phyloP scores from a whole-genome alignment of 2,888 invertebrate genomes.

The Eledone cirrhosa region DNA sequence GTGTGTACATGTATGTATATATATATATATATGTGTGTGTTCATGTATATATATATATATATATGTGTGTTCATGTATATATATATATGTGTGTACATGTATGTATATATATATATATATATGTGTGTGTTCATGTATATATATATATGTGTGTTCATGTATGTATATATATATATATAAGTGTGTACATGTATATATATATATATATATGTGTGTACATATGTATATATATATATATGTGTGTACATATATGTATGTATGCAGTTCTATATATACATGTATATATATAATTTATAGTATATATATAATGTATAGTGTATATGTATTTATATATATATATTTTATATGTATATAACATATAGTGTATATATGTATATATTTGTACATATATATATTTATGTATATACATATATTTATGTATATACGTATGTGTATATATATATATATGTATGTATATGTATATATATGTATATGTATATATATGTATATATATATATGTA shows the following conservation, averaged over 20 bases:
- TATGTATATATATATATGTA: constrained; percentile 6
- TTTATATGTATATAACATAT: background rate
- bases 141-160: too few species aligned
- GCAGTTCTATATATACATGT: background rate
- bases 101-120: too few species aligned
- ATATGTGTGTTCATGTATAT: too few species aligned
- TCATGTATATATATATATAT: too few species aligned
- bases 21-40: constrained; percentile 18
- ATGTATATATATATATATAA: too few species aligned
- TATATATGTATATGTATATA: constrained; percentile 1
- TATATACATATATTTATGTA: background rate
- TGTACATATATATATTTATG: background rate
- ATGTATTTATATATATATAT: background rate
- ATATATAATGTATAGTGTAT: background rate
- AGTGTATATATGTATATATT: background rate
- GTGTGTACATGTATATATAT: too few species aligned
- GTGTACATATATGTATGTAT: too few species aligned
- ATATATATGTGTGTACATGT: too few species aligned
- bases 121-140: too few species aligned
- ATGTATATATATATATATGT: too few species aligned
- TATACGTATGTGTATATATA: background rate
- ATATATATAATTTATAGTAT: background rate
- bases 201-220: too few species aligned
- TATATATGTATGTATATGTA: background rate
- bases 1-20: constrained; percentile 8